These are phyloP conservation scores for Pseudomyrmex flavicornis DNA, from an alignment of 1,140 invertebrate genomes.

Conservation along the genomic window DNA sequence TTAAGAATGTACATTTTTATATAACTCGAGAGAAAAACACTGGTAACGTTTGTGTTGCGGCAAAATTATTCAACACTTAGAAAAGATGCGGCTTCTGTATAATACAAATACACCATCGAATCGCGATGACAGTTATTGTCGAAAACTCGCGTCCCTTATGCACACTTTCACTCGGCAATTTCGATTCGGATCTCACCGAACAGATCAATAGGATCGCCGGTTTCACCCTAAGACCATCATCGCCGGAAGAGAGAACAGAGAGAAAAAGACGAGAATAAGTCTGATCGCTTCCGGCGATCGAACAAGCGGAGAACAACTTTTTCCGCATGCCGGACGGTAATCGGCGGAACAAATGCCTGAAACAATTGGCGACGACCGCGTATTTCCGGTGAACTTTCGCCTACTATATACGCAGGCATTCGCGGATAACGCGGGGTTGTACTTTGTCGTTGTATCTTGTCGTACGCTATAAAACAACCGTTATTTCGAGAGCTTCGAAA, in stretches of 20 bases:
- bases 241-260: slow-evolving; percentile 3
- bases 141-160: slow-evolving; percentile 15
- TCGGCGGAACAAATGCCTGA: slow-evolving; percentile 2
- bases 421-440: slow-evolving; percentile 23
- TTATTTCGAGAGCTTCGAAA: slow-evolving; percentile 1
- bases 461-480: slow-evolving; percentile 37
- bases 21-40: too few species aligned
- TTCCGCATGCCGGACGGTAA: slow-evolving; percentile 52
- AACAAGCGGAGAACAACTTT: slow-evolving; percentile 27
- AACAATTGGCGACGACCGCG: neutral
- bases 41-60: neutral
- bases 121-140: slow-evolving; percentile 47
- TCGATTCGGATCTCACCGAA: slow-evolving; percentile 33
- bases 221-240: neutral
- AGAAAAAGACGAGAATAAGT: slow-evolving; percentile 9
- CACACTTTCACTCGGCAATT: slow-evolving; percentile 33
- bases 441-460: slow-evolving; percentile 6
- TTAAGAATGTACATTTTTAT: too few species aligned
- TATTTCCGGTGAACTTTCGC: slow-evolving; percentile 50
- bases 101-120: slow-evolving; percentile 16
- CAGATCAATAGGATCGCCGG: slow-evolving; percentile 25
- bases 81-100: neutral
- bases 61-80: slow-evolving; percentile 16
- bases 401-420: slow-evolving; percentile 12
- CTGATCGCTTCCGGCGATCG: slow-evolving; percentile 50